Conservation (phyloP, 2,888 invertebrate species). For the Clanis bilineata region DNA sequence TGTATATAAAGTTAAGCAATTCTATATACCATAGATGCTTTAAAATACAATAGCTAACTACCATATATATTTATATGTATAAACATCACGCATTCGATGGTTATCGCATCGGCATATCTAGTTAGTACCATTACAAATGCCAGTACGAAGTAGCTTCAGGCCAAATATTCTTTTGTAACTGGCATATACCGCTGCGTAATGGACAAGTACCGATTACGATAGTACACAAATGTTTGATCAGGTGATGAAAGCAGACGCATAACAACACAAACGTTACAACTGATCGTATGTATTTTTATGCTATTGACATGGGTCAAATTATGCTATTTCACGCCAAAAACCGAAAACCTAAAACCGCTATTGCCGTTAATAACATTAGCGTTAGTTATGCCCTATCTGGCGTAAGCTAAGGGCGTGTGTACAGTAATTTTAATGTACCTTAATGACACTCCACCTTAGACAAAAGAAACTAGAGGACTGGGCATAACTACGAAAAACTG, state of each 20-base stretch:
- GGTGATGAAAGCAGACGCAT: slow-evolving; percentile 23
- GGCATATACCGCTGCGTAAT: not conserved
- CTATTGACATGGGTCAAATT: too few species aligned
- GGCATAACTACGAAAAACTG: too few species aligned
- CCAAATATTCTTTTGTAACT: slow-evolving; percentile 4
- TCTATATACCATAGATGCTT: too few species aligned
- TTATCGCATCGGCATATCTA: not conserved
- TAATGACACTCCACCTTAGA: too few species aligned
- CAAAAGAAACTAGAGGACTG: too few species aligned
- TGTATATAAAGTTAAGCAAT: not conserved
- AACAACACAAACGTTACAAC: not conserved
- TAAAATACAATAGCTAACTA: not conserved
- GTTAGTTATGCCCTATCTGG: too few species aligned
- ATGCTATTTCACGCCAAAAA: too few species aligned
- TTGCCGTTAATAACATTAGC: too few species aligned
- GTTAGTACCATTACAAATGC: not conserved
- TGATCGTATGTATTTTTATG: not conserved
- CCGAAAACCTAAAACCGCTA: too few species aligned
- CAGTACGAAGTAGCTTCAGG: not conserved
- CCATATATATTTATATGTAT: not conserved
- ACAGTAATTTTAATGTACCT: too few species aligned
- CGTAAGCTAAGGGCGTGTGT: too few species aligned
- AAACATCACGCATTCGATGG: not conserved
- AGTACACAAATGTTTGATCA: slow-evolving; percentile 25
- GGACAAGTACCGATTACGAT: not conserved